These are phyloP conservation scores for Alethe diademata DNA, from an alignment of 2,113 vertebrate genomes.

Conservation along the genomic window DNA sequence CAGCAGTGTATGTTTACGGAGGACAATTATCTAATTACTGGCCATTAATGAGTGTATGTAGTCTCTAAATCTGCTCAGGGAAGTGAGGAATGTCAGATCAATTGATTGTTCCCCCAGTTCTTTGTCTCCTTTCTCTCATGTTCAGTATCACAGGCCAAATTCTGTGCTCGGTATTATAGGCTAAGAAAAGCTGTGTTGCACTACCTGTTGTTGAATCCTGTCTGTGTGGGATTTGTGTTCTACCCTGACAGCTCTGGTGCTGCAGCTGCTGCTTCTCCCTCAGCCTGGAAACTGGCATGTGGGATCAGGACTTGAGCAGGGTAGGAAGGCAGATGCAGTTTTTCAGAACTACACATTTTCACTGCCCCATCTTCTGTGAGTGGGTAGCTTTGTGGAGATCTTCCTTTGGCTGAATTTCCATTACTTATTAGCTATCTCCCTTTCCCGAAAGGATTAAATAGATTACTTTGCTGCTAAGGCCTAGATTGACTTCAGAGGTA, in stretches of 20 bases:
- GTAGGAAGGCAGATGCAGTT: not conserved
- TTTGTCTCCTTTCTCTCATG: not conserved
- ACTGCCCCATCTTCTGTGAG: fast-evolving
- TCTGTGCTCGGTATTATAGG: fast-evolving
- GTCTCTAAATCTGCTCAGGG: not conserved
- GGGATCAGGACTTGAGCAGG: not conserved
- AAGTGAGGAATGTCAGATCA: not conserved
- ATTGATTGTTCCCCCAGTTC: not conserved
- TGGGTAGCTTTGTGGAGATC: not conserved
- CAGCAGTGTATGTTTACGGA: fast-evolving
- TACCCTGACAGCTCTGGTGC: not conserved
- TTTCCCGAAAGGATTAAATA: not conserved
- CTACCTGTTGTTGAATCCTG: not conserved
- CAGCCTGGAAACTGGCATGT: fast-evolving
- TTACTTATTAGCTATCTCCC: not conserved
- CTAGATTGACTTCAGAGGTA: not conserved
- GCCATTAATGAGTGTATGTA: not conserved
- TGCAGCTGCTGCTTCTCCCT: not conserved
- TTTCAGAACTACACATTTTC: fast-evolving
- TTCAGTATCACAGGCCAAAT: not conserved
- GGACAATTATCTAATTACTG: not conserved
- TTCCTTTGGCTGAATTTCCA: not conserved
- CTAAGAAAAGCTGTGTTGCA: not conserved
- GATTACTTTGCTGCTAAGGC: not conserved
- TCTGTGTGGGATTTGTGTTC: not conserved